Evolutionary conservation across 2,113 vertebrate species (phyloP), one percentile per base, ranked within the genome.

Genomic region (Sebastes schlegelii): DNA sequence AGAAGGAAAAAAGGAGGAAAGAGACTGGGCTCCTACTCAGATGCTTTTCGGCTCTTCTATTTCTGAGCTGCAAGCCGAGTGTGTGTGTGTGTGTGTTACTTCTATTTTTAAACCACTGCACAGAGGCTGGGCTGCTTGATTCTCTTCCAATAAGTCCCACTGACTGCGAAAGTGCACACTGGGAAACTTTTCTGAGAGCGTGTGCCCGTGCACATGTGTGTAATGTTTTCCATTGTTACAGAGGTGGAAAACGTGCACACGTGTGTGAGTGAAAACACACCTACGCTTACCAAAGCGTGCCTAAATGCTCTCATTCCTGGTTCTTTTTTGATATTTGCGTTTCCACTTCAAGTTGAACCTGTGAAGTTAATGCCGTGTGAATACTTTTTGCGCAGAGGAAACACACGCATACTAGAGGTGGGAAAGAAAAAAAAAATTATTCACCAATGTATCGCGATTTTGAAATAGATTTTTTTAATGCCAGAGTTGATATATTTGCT

Each of bases 91-190:
- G 57, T 26, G 54, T 54, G 68, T 48, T 40, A 34, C 70, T 82
- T 78, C 91, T 91, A 88, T 91, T 89, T 91, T 90, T 89, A 91
- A 78, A 83, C 84, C 64, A 7, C 79, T 14, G 69, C 85, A 80
- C 83, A 72, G 2, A 40, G 42, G 58, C 77, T 57, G 70, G 26
- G 42, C 67, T 79, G 66, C 76, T 79, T 65, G 10, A 77, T 76
- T 63, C 65, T 78, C 70, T 74, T 78, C 78, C 80, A 88, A 26
- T 49, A 81, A 77, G 77, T 88, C 77, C 1, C 61, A 72, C 74
- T 51, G 77, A 67, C 88, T 83, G 83, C 81, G 26, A 80, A 73
- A 87, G 72, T 80, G 52, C 82, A 82, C 78, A 73, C 86, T 57
- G 58, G 86, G 86, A 91, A 88, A 93, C 88, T 87, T 87, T 76